A percentile compares a stretch with the other conserved stretches of the same genome.
Evolutionary conservation across 2,113 vertebrate genomes (phyloP).

Genomic region (Burhinus bistriatus): DNA sequence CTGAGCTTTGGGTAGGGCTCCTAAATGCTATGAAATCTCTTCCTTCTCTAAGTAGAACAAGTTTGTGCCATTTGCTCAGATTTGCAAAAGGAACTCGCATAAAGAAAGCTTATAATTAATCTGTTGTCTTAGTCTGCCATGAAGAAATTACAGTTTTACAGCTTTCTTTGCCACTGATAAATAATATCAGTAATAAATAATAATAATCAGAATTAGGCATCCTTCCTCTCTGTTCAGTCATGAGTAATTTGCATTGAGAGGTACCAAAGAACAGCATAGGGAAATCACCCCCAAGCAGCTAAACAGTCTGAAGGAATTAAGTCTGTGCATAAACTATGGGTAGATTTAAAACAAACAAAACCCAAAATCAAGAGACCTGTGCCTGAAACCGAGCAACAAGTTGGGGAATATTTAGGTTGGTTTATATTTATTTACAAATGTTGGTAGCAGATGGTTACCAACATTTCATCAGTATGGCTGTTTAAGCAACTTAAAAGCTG

Average conservation of each 20-base stretch:
- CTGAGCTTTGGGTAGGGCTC: not conserved
- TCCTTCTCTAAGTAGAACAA: not conserved
- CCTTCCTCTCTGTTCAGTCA: not conserved
- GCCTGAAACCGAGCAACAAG: constrained; percentile 36
- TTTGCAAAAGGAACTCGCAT: not conserved
- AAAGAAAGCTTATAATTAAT: not conserved
- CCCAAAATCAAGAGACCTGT: not conserved
- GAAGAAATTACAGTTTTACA: not conserved
- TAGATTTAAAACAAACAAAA: not conserved
- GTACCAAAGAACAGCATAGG: not conserved
- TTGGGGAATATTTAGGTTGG: not conserved
- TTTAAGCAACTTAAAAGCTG: constrained; percentile 46
- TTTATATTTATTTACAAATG: constrained; percentile 59
- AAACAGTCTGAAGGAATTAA: not conserved
- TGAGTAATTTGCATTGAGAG: not conserved
- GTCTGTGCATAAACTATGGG: not conserved
- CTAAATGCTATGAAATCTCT: not conserved
- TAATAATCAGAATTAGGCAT: not conserved
- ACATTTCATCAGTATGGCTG: constrained; percentile 31
- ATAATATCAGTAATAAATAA: not conserved
- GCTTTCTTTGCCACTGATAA: not conserved
- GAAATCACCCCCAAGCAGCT: not conserved
- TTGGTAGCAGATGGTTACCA: constrained; percentile 44
- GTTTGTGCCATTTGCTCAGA: not conserved
- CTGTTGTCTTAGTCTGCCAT: not conserved